phyloP scores from a whole-genome alignment of 1,140 invertebrate species.

The Wasmannia auropunctata region DNA sequence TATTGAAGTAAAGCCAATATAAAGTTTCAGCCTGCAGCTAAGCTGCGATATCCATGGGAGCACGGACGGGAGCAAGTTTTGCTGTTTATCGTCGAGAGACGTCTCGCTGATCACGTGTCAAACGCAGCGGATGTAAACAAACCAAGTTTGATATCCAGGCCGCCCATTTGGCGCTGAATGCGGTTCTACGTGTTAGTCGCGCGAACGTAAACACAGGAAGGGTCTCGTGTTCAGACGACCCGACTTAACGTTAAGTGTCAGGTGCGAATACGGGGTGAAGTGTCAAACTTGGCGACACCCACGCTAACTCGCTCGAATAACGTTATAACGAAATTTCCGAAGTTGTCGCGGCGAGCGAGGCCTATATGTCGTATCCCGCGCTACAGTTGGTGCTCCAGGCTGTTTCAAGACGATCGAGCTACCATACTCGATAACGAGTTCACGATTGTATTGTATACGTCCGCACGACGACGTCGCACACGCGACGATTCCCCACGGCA shows the following conservation, averaged over 20 bases:
- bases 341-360: conserved; percentile 30
- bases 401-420: conserved; percentile 12
- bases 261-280: conserved; percentile 45
- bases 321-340: conserved; percentile 54
- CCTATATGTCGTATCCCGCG: not conserved
- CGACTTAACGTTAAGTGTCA: conserved; percentile 58
- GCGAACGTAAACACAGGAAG: conserved; percentile 38
- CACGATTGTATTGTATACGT: not conserved
- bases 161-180: conserved; percentile 45
- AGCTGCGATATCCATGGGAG: conserved; percentile 29
- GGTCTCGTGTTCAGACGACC: conserved; percentile 43
- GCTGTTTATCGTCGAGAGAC: conserved; percentile 47
- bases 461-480: not conserved
- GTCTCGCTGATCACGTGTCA: conserved; percentile 46
- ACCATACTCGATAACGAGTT: not conserved
- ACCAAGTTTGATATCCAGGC: conserved; percentile 58
- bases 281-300: conserved; percentile 54
- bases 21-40: conserved; percentile 20
- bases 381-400: not conserved
- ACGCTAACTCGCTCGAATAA: conserved; percentile 50
- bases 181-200: conserved; percentile 31
- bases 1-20: not conserved
- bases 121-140: conserved; percentile 57
- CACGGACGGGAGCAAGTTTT: conserved; percentile 20
- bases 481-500: too few species aligned